Evolutionary conservation across 2,113 vertebrate species (phyloP).

Genomic region (Elephas maximus): DNA sequence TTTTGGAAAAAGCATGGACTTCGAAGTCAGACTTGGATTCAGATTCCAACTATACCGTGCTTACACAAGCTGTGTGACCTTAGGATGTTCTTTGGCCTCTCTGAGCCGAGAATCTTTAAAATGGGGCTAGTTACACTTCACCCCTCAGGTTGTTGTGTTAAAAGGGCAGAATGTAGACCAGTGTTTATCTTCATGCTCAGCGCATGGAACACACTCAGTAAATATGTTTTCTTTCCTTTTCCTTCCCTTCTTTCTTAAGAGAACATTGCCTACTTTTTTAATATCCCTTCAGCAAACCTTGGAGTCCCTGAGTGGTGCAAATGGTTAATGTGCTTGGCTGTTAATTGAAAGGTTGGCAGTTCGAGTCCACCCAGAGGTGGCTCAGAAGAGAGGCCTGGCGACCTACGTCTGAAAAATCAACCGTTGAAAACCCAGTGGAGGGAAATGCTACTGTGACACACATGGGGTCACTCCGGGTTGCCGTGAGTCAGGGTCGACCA

Average conservation of each 20-base stretch:
- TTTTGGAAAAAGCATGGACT: neutral
- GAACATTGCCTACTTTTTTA: neutral
- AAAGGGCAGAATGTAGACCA: neutral
- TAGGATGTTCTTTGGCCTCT: neutral
- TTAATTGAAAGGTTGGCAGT: neutral
- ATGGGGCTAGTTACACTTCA: accelerated
- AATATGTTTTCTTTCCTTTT: neutral
- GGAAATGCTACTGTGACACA: neutral
- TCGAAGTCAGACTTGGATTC: neutral
- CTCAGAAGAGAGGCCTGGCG: neutral
- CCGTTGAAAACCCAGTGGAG: neutral
- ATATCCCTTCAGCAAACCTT: neutral
- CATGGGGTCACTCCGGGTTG: neutral
- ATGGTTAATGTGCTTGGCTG: neutral
- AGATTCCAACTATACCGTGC: accelerated
- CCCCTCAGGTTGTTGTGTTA: neutral
- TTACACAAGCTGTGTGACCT: neutral
- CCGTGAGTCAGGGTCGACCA: neutral
- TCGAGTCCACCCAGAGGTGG: neutral
- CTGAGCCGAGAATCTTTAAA: neutral
- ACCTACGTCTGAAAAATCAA: neutral
- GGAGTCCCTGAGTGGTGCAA: neutral
- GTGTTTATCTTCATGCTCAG: neutral
- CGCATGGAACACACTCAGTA: neutral
- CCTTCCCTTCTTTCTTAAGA: neutral